Evolutionary conservation across 2,888 invertebrate genomes (phyloP), one percentile per base, ranked within the genome.

Genomic region (Limnephilus auricula): DNA sequence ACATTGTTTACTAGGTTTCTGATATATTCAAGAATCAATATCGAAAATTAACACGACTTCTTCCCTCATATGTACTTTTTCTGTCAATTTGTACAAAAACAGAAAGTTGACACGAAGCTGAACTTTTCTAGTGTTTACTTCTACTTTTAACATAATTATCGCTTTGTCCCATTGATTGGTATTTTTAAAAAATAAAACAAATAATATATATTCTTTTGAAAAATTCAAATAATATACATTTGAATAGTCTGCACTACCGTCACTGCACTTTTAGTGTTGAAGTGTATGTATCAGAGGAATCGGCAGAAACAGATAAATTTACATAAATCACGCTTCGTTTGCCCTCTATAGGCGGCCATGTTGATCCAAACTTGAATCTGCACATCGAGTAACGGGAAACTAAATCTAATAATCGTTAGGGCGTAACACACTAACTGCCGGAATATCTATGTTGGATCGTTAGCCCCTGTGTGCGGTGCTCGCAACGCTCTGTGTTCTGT

Each of bases 301-400:
- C 90, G 87, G 88, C 82, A 65, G 89, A 84, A 89, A 92, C 89
- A 90, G 89, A 87, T 89, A 91, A 87, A 92, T 92, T 92, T 91
- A 80, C 92, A 92, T 92, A 92, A 92, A 92, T 91, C 92, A 91
- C 91, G 92, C 90, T 92, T 92, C 90, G 91, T 92, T 92, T 91
- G 90, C 83, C 90, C 45, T 89, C 82, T 82, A 78, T 82, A 82
- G 89, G 45, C 87, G 80, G 87, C 65, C 90, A 78, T 79, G 88
- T 50, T 89, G 50, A 50, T 82, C 79, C 80, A 80, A 89, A 89
- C 89, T 79, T 18, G 90, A 40, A 86, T 65, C 65, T 87, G 90
- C 90, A 87, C 87, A 82, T 90, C 65, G 90, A 40, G 79, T 84
- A 85, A 65, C 79, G 65, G 79, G 80, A 65, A 40, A 79, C 78